Percentiles rank a stretch among this genome's conserved stretches.
Evolutionary conservation across 2,113 vertebrate genomes (phyloP).

Genomic region (Rynchops niger): DNA sequence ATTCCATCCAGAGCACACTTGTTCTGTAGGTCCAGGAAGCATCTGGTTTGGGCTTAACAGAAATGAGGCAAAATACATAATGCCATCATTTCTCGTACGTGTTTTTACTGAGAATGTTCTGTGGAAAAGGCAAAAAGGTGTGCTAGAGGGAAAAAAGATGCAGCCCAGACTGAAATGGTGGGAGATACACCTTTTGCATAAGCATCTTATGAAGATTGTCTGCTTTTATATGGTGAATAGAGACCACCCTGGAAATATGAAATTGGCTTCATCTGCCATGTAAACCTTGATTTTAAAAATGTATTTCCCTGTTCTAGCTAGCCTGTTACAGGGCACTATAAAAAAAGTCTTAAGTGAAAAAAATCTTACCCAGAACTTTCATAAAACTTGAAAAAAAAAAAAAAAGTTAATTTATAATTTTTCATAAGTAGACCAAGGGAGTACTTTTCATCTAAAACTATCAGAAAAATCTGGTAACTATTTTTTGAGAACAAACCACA

Average conservation of each 20-base stretch:
- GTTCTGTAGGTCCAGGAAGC: neutral
- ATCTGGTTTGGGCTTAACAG: neutral
- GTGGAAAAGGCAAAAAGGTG: neutral
- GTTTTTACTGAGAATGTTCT: neutral
- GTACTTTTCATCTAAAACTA: neutral
- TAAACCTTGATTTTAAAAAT: neutral
- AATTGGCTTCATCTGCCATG: neutral
- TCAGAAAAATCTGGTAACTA: neutral
- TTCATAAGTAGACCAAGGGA: neutral
- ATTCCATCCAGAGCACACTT: neutral
- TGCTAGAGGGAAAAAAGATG: neutral
- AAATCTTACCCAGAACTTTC: neutral
- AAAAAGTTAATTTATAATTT: fast-evolving
- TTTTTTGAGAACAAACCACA: neutral
- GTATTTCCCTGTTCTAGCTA: neutral
- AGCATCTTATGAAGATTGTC: neutral
- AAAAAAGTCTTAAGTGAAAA: neutral
- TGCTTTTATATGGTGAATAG: neutral
- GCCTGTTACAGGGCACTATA: neutral
- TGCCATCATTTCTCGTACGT: neutral
- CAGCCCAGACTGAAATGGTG: neutral
- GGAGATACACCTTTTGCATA: neutral
- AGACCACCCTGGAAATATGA: neutral
- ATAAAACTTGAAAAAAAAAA: neutral
- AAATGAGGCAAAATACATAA: neutral